Conservation (phyloP, 2,888 invertebrate genomes). For the Mythimna pallens region DNA sequence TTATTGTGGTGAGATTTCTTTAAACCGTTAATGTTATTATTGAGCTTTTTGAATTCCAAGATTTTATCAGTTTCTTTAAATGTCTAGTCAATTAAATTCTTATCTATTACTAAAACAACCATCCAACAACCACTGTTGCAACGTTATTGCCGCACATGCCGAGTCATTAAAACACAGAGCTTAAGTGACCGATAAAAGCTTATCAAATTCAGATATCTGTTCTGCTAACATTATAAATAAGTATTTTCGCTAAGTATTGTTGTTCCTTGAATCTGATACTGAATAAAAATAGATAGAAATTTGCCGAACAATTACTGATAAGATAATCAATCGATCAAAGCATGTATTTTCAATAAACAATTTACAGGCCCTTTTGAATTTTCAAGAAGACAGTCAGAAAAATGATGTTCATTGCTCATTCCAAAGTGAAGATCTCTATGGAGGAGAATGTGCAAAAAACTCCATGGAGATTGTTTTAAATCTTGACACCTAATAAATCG, state of each 20-base stretch:
- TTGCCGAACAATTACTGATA: slow-evolving; percentile 27
- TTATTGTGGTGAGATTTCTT: background rate
- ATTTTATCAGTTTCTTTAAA: background rate
- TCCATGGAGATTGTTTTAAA: too few species aligned
- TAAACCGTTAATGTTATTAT: background rate
- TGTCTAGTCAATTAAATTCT: background rate
- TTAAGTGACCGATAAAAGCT: background rate
- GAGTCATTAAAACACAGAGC: background rate
- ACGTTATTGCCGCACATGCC: background rate
- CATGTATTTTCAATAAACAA: too few species aligned
- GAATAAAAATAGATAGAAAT: slow-evolving; percentile 13
- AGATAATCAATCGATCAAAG: slow-evolving; percentile 21
- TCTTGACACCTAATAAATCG: too few species aligned
- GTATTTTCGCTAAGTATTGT: background rate
- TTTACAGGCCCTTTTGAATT: too few species aligned
- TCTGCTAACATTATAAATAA: too few species aligned
- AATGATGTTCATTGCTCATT: too few species aligned
- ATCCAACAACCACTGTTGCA: background rate
- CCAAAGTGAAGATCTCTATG: too few species aligned
- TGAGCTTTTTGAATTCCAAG: background rate
- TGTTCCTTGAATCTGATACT: background rate
- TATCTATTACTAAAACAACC: background rate
- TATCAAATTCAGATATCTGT: background rate
- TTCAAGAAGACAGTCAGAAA: too few species aligned
- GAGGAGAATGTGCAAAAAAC: too few species aligned